A percentile compares a stretch with the other conserved stretches of the same genome.
These are phyloP conservation scores for Ranitomeya variabilis DNA, from an alignment of 2,113 vertebrate species.

Conservation along the genomic window DNA sequence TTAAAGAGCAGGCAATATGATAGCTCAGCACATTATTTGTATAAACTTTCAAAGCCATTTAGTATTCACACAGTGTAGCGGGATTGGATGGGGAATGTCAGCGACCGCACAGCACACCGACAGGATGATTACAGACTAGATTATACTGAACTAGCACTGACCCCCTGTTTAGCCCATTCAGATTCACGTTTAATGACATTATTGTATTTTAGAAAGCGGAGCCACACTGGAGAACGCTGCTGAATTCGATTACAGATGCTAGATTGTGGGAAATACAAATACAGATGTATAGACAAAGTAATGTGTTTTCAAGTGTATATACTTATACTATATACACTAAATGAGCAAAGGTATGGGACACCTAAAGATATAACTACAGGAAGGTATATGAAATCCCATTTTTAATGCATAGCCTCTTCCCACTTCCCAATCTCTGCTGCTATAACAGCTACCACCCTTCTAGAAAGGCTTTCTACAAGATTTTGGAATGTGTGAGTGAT, in stretches of 20 bases:
- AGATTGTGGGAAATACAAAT: neutral
- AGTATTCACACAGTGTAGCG: constrained; percentile 28
- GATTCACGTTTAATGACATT: neutral
- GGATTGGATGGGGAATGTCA: constrained; percentile 41
- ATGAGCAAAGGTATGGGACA: no score
- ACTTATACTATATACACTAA: no score
- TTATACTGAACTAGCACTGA: constrained; percentile 34
- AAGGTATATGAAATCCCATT: no score
- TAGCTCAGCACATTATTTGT: constrained; percentile 55
- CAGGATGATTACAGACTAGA: constrained; percentile 36
- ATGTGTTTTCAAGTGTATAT: neutral
- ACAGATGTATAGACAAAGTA: neutral
- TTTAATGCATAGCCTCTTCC: no score
- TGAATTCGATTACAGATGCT: neutral
- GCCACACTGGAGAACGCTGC: neutral
- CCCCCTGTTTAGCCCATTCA: constrained; percentile 30
- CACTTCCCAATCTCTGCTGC: no score
- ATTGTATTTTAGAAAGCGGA: neutral
- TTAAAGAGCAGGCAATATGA: constrained; percentile 54
- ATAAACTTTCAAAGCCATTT: constrained; percentile 53
- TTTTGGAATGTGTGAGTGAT: no score
- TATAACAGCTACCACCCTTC: no score
- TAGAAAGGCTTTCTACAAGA: no score
- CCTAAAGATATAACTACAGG: no score
- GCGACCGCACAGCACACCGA: constrained; percentile 10